Evolutionary conservation across 1,140 invertebrate genomes (phyloP).

Genomic region (Panagrolaimus sp.): DNA sequence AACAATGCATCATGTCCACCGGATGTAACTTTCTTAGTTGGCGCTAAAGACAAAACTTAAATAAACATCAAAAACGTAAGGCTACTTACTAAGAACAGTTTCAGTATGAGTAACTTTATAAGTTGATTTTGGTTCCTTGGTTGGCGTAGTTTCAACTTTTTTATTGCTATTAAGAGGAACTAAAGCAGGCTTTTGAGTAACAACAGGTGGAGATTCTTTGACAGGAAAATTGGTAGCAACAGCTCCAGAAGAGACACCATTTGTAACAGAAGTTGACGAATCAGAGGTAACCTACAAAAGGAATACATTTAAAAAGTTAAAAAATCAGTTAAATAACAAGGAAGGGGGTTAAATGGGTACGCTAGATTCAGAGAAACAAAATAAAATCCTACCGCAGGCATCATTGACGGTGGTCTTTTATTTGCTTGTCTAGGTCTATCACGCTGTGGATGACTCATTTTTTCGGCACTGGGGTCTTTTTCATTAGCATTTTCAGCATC

Average conservation of each 20-base stretch:
- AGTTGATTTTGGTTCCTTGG: background rate
- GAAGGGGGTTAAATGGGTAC: background rate
- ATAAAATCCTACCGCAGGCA: background rate
- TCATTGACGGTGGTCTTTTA: background rate
- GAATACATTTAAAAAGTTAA: too few relatives aligned
- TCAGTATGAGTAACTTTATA: conserved; percentile 10
- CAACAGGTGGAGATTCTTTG: background rate
- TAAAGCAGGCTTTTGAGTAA: background rate
- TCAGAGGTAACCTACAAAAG: too few relatives aligned
- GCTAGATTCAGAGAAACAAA: background rate
- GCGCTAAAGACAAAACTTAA: too few relatives aligned
- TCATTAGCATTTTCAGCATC: background rate
- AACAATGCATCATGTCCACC: too few relatives aligned
- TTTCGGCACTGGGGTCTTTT: background rate
- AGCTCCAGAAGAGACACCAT: background rate
- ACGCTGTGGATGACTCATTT: conserved; percentile 1
- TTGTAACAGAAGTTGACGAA: too few relatives aligned
- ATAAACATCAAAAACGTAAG: too few relatives aligned
- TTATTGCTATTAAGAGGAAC: background rate
- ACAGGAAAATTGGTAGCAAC: background rate
- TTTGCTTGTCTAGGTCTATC: background rate
- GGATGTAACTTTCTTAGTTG: too few relatives aligned
- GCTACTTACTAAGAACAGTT: background rate
- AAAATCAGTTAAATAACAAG: too few relatives aligned
- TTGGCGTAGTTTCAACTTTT: background rate